Evolutionary conservation across 2,797 vertebrate genomes (phyloP).

Genomic region (Streptopelia turtur): DNA sequence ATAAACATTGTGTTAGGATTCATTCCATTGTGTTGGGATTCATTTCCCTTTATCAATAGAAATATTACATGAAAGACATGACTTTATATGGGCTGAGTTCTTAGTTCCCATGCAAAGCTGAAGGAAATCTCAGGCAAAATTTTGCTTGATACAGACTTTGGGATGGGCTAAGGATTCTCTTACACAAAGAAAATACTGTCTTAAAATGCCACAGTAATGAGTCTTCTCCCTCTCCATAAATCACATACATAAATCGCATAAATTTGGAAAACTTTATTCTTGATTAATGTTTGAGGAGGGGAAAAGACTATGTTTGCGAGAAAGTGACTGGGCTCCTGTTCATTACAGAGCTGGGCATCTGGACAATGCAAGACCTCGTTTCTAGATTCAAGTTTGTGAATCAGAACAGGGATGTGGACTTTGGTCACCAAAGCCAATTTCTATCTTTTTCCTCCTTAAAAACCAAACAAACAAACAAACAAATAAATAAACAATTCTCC

Average conservation of each 20-base stretch:
- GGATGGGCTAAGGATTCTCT: neutral
- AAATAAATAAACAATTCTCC: neutral
- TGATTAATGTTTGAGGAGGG: neutral
- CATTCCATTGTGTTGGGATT: neutral
- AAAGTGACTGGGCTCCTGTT: neutral
- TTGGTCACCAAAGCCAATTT: neutral
- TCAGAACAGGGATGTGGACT: neutral
- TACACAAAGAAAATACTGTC: neutral
- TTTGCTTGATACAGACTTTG: neutral
- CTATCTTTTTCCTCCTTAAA: neutral
- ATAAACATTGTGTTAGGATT: neutral
- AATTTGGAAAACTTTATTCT: neutral
- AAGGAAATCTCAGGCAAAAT: neutral
- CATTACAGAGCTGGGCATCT: neutral
- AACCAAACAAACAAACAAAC: no score
- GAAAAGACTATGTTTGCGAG: rapidly evolving
- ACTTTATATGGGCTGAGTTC: neutral
- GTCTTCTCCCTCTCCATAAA: neutral
- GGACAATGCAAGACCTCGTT: neutral
- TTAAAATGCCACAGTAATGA: neutral
- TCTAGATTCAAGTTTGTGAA: neutral
- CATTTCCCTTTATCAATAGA: neutral
- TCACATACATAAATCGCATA: neutral
- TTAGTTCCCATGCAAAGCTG: neutral
- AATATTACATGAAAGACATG: neutral